Percentiles rank a stretch among this genome's conserved stretches.
Evolutionary conservation across 2,113 vertebrate genomes (phyloP).

Genomic region (Apteryx mantelli): DNA sequence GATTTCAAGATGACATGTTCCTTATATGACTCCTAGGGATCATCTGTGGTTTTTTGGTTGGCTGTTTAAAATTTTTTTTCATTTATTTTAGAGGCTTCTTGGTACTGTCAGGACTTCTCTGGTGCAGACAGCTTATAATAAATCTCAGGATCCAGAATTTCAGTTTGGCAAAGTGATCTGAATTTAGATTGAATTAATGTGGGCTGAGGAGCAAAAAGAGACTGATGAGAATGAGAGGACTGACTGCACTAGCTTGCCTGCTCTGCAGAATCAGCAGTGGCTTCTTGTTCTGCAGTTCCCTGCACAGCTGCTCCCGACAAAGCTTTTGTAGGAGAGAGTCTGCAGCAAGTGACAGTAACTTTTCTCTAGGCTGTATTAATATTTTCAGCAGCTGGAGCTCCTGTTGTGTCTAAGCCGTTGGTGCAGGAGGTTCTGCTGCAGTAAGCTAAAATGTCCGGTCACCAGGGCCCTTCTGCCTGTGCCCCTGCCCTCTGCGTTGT

Average conservation of each 20-base stretch:
- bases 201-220: neutral
- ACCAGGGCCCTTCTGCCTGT: neutral
- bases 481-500: neutral
- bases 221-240: neutral
- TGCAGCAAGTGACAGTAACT: neutral
- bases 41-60: neutral
- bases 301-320: neutral
- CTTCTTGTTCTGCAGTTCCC: neutral
- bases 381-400: neutral
- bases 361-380: neutral
- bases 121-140: neutral
- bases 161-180: neutral
- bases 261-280: no score
- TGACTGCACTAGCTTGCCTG: rapidly evolving
- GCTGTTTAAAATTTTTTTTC: neutral
- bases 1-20: neutral
- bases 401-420: neutral
- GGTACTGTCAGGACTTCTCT: neutral
- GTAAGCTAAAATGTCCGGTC: neutral
- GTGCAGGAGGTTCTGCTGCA: neutral
- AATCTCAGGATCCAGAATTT: neutral
- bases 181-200: neutral
- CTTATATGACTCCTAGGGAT: neutral
- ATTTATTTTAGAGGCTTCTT: neutral
- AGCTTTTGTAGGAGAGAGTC: neutral